Evolutionary conservation across 1,140 invertebrate genomes (phyloP), one percentile per base, ranked within the genome.

Genomic region (Sinella curviseta): DNA sequence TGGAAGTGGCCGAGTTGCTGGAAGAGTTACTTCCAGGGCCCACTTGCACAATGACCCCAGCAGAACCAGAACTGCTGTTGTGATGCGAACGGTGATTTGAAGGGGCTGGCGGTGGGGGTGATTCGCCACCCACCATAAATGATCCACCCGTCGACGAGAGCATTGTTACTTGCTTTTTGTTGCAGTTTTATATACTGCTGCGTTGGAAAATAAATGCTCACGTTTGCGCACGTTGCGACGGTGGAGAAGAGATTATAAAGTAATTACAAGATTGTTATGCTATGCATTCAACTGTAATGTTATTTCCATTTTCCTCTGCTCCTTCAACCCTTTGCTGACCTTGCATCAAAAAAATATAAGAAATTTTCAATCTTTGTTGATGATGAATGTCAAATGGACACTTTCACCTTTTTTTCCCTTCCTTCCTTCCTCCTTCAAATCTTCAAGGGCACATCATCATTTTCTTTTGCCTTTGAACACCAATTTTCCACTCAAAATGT

Each of bases 41-140:
- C 12, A 70, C 31, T 33, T 70, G 65, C 28, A 70, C 65, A 31
- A 70, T 33, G 2, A 70, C 65, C n/a, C 65, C 65, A 30, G 28
- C 12, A n/a, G n/a, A n/a, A n/a, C n/a, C n/a, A n/a, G n/a, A n/a
- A n/a, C n/a, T n/a, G n/a, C n/a, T n/a, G n/a, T n/a, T n/a, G n/a
- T n/a, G n/a, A n/a, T n/a, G n/a, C 26, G 26, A 16, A 4, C 1
- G 65, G 65, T 70, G 65, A 70, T n/a, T 31, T 24, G 28, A 31
- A 14, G 65, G 65, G 30, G 65, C 65, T 31, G 65, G 65, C 12
- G 65, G 65, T 14, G 65, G 65, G 31, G 65, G 65, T 70, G 65
- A 70, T 30, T 14, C 26, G 3, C 65, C 65, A 30, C 65, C 65
- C 4, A 48, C 20, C 8, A 48, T 48, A 48, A 12, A 48, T 20